phyloP scores from a whole-genome alignment of 2,113 vertebrate genomes.

The Loxodonta africana region DNA sequence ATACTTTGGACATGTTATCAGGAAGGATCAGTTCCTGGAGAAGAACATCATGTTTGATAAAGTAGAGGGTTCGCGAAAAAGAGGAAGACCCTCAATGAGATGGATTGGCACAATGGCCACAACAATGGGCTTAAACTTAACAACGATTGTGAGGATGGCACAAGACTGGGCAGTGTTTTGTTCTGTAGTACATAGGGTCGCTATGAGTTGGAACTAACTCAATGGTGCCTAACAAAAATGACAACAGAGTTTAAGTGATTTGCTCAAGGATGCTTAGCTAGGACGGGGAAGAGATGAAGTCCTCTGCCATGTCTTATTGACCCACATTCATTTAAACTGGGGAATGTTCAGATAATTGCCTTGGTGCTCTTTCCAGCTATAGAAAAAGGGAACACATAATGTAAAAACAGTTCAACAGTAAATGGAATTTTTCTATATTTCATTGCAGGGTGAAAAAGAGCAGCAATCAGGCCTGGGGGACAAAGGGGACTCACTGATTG shows the following conservation, averaged over 20 bases:
- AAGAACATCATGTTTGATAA: no score
- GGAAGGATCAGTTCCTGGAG: no score
- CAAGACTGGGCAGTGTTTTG: no score
- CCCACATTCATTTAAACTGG: neutral
- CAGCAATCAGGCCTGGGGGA: neutral
- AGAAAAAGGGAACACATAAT: neutral
- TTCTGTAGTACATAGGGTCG: no score
- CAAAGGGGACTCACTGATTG: neutral
- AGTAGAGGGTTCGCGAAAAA: no score
- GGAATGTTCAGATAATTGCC: neutral
- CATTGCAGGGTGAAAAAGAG: neutral
- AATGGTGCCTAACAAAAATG: no score
- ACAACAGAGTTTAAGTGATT: neutral
- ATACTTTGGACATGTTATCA: no score
- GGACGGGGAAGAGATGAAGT: neutral
- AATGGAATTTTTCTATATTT: neutral
- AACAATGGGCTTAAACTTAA: no score
- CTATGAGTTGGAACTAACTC: no score
- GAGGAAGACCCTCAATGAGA: no score
- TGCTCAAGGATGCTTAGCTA: neutral
- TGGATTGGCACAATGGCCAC: no score
- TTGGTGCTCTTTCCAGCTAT: neutral
- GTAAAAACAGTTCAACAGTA: neutral
- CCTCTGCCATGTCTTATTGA: neutral
- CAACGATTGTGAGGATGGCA: no score